These are phyloP conservation scores for Drosophila setosimentum DNA, from an alignment of 2,888 invertebrate species.

Conservation along the genomic window DNA sequence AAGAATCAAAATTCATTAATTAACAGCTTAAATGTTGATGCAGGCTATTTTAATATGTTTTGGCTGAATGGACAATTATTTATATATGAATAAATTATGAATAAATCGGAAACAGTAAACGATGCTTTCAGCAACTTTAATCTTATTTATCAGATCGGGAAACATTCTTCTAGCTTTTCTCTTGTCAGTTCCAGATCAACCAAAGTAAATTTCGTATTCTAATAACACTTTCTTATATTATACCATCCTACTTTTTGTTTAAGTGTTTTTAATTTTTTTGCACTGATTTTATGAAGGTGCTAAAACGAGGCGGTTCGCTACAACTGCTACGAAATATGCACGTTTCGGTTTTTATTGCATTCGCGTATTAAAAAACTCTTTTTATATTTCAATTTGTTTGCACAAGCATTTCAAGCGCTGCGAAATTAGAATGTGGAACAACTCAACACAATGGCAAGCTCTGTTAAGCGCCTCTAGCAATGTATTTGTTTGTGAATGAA, in stretches of 20 bases:
- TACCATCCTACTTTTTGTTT: background rate
- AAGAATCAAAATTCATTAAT: background rate
- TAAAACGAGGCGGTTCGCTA: constrained; percentile 25
- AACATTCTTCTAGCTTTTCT: background rate
- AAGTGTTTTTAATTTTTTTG: background rate
- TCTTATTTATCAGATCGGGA: background rate
- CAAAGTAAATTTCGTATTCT: background rate
- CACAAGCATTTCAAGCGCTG: constrained; percentile 80
- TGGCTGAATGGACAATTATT: background rate
- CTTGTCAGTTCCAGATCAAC: background rate
- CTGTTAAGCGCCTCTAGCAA: constrained; percentile 17
- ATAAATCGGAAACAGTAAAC: background rate
- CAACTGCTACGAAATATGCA: constrained; percentile 46
- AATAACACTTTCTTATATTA: background rate
- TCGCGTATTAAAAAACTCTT: constrained; percentile 60
- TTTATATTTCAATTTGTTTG: constrained; percentile 84
- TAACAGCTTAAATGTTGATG: background rate
- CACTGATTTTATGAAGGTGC: background rate
- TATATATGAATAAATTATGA: background rate
- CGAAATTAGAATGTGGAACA: constrained; percentile 75
- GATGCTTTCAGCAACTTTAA: background rate
- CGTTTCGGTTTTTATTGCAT: constrained; percentile 74
- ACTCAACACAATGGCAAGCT: constrained; percentile 44
- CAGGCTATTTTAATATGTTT: background rate
- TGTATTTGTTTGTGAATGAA: constrained; percentile 32